Conservation (phyloP, 2,888 invertebrate species). For the Brachypalpus laphriformis region DNA sequence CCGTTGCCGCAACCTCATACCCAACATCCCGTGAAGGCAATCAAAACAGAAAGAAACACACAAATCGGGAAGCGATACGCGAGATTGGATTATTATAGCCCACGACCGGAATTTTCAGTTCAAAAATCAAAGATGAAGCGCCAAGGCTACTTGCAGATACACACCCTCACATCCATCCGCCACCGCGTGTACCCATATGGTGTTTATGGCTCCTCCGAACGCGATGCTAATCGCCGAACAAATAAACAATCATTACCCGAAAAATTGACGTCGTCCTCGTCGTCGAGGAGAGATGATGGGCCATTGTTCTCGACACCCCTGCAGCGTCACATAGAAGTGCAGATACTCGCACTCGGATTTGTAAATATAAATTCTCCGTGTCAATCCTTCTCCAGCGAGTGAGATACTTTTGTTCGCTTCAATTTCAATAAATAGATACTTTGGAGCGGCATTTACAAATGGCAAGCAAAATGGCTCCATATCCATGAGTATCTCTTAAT, state of each 20-base stretch:
- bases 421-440: constrained; percentile 63
- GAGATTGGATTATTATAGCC: constrained; percentile 68
- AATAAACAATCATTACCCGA: constrained; percentile 74
- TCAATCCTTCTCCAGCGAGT: constrained; percentile 49
- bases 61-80: constrained; percentile 60
- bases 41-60: constrained; percentile 61
- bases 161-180: constrained; percentile 1
- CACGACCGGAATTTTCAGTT: constrained; percentile 67
- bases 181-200: constrained; percentile 66
- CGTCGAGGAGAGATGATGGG: constrained; percentile 22
- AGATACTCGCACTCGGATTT: constrained; percentile 36
- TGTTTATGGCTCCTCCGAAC: constrained; percentile 63
- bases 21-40: constrained; percentile 1
- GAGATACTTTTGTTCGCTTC: constrained; percentile 67
- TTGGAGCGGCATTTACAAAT: constrained; percentile 11
- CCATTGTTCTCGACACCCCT: constrained; percentile 46
- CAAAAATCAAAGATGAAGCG: constrained; percentile 56
- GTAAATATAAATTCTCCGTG: constrained; percentile 65
- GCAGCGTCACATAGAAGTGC: constrained; percentile 15
- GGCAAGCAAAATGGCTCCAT: constrained; percentile 58
- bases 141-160: constrained; percentile 40
- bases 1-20: constrained; percentile 35
- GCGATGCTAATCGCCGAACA: constrained; percentile 70
- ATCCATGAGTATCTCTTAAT: constrained; percentile 61
- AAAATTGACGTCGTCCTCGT: constrained; percentile 59